Base-by-base conservation (phyloP, 2,113 vertebrate species). In the Sterrhoptilus dennistouni region DNA sequence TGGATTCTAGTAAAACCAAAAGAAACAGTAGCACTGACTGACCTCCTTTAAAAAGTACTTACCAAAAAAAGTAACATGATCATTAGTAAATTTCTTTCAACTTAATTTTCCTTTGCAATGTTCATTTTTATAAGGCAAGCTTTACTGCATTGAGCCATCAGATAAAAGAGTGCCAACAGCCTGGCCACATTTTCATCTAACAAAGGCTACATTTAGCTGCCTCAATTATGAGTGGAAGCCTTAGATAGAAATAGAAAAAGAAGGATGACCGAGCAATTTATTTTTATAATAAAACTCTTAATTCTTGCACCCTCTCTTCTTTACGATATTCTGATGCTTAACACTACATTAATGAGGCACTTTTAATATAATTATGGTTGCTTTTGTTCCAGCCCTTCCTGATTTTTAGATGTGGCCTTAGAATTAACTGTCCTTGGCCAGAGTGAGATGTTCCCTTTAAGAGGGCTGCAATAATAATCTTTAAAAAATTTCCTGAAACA, bases 211-310 rank as follows among this genome's bases (percentile, higher is more conserved):
- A 84, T 92, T 96, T 95, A 94, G 65, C 4, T 4, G 61, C 69
- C 90, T 90, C 96, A 96, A 89, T 96, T 96, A 92, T 31, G 18
- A 76, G 44, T 52, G 76, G 83, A 95, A 94, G 72, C 74, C 88
- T 83, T 95, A 79, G 53, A 81, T 47, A 92, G 85, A 96, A 83
- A 91, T 36, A 93, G 94, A 83, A 95, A 95, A 86, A 90, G 81
- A 65, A 81, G 49, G 52, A 87, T 0, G 12, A 76, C 85, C 69
- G 87, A 96, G 76, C 76, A 86, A 94, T 97, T 93, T 93, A 91
- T 93, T 96, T 95, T 93, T 90, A 97, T 83, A 95, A 90, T 96
- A 86, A 86, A 94, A 70, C 78, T 74, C 66, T 95, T 95, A 96
- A 88, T 94, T 97, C 71, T 92, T 96, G 71, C 50, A 54, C 89